These are phyloP conservation scores for Fabriciana adippe DNA, from an alignment of 2,888 invertebrate genomes.

Conservation along the genomic window DNA sequence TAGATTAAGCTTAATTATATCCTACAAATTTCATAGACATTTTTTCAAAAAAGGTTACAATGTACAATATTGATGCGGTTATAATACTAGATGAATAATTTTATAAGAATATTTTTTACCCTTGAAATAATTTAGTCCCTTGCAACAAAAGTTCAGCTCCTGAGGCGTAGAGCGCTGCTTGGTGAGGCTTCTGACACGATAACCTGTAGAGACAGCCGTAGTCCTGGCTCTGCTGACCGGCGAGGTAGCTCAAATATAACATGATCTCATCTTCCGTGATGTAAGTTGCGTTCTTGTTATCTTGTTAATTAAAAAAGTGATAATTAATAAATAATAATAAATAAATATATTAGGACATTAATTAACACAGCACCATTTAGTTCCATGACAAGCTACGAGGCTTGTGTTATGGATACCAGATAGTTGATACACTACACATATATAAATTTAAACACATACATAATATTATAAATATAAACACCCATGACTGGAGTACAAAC, in stretches of 20 bases:
- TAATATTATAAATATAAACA: no score
- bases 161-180: conserved; percentile 88
- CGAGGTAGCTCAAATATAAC: conserved; percentile 86
- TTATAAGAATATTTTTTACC: conserved; percentile 62
- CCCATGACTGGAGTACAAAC: no score
- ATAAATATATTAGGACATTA: neutral
- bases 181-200: conserved; percentile 88
- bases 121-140: conserved; percentile 85
- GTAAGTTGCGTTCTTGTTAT: conserved; percentile 69
- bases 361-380: no score
- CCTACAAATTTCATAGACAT: no score
- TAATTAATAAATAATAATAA: conserved; percentile 13
- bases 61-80: neutral
- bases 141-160: conserved; percentile 90
- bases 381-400: no score
- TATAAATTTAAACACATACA: no score
- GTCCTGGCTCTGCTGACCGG: conserved; percentile 84
- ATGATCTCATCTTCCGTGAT: conserved; percentile 88
- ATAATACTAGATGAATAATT: neutral
- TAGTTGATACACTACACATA: no score
- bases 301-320: conserved; percentile 46
- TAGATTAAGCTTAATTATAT: no score
- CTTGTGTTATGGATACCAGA: no score
- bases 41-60: no score
- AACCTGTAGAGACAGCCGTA: conserved; percentile 89